Percentiles rank a stretch among this genome's conserved stretches.
Conservation (phyloP, 2,113 vertebrate genomes). For the Talpa occidentalis region DNA sequence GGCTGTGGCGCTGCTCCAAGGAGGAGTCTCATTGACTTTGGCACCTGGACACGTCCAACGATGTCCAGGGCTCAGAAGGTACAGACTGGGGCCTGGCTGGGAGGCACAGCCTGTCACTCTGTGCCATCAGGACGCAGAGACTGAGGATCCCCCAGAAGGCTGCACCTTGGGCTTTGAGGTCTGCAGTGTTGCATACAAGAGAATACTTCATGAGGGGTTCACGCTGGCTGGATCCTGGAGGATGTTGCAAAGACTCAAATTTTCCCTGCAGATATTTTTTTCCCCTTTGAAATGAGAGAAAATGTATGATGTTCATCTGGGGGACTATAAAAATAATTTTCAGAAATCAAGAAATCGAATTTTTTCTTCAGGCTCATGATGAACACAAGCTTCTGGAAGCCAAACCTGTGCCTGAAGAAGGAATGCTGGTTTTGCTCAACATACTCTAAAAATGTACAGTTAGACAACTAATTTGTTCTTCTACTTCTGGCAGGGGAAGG, state of each 20-base stretch:
- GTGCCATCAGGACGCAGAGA: background rate
- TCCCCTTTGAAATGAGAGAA: background rate
- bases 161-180: background rate
- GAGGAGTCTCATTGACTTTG: conserved; percentile 56
- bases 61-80: background rate
- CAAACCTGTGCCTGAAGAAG: fast-evolving
- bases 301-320: background rate
- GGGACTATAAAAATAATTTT: background rate
- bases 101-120: background rate
- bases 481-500: background rate
- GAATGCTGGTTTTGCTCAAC: background rate
- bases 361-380: background rate
- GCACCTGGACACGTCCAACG: conserved; percentile 19
- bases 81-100: background rate
- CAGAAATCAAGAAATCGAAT: background rate
- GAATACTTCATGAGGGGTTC: background rate
- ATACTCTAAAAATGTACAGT: background rate
- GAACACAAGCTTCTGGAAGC: background rate
- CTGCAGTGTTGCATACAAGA: background rate
- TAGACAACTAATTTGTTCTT: background rate
- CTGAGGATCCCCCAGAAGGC: background rate
- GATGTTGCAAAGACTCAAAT: background rate
- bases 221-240: background rate
- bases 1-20: background rate
- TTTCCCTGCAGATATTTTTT: conserved; percentile 1